These are phyloP conservation scores for Chloroceryle aenea DNA, from an alignment of 2,113 vertebrate genomes.

Conservation along the genomic window DNA sequence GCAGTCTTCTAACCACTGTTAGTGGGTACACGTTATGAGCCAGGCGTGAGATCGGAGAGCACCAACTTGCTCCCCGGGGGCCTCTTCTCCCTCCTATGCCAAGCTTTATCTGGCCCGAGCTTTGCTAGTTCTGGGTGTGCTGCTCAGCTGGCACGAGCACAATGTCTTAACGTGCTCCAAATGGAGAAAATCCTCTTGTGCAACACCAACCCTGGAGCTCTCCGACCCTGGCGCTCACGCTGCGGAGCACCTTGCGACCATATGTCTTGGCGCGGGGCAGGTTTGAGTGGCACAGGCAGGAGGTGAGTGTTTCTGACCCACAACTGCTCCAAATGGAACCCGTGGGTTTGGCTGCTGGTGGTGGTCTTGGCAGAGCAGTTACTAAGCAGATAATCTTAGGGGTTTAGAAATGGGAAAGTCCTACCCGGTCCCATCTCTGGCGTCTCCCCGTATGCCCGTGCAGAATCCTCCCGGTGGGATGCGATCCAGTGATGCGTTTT, in stretches of 20 bases:
- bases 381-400: background rate
- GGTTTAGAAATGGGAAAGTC: background rate
- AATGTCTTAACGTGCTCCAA: background rate
- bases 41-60: background rate
- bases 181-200: background rate
- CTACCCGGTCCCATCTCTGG: rapidly evolving
- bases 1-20: background rate
- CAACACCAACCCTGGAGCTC: background rate
- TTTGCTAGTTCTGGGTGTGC: background rate
- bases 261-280: background rate
- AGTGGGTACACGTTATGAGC: background rate
- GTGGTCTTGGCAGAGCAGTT: background rate
- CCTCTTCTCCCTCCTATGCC: background rate
- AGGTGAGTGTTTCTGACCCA: background rate
- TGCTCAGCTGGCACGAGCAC: background rate
- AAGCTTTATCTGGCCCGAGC: background rate
- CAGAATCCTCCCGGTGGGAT: background rate
- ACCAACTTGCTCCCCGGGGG: background rate
- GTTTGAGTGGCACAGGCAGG: background rate
- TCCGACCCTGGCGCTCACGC: rapidly evolving
- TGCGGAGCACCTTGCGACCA: background rate
- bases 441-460: rapidly evolving
- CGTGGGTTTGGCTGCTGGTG: background rate
- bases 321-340: background rate
- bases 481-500: background rate